Percentiles rank a stretch among this genome's conserved stretches.
Conservation (phyloP, 2,113 vertebrate species). For the Vombatus ursinus region DNA sequence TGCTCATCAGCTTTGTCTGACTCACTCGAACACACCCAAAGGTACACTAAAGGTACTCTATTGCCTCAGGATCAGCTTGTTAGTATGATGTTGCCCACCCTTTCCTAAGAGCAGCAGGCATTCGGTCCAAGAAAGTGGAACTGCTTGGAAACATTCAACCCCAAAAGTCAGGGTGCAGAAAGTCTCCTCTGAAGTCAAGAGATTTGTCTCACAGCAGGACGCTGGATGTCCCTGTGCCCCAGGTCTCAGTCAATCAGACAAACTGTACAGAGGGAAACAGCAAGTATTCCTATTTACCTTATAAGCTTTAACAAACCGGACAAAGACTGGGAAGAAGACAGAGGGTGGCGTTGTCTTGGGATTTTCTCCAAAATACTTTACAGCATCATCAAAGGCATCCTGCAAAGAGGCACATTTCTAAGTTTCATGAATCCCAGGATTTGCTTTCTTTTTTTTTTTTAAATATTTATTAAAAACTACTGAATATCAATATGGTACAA, state of each 20-base stretch:
- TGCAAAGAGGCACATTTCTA: slow-evolving; percentile 68
- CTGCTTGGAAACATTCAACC: neutral
- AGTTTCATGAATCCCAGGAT: accelerated
- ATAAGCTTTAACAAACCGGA: slow-evolving; percentile 98
- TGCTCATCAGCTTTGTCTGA: neutral
- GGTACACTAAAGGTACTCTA: no score
- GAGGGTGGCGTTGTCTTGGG: slow-evolving; percentile 97
- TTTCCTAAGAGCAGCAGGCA: neutral
- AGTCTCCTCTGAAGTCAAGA: neutral
- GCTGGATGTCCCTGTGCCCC: neutral
- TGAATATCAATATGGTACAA: neutral
- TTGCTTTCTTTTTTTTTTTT: neutral
- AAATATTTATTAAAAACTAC: neutral
- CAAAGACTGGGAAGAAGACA: slow-evolving; percentile 96
- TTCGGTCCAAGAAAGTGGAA: neutral
- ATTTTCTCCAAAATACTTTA: slow-evolving; percentile 98
- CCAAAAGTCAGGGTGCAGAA: neutral
- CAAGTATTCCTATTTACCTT: slow-evolving; percentile 84
- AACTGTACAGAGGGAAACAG: neutral
- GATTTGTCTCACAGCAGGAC: neutral
- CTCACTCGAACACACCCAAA: neutral
- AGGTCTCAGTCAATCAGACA: accelerated
- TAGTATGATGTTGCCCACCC: neutral
- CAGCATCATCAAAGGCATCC: slow-evolving; percentile 97
- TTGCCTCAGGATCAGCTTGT: neutral